Evolutionary conservation across 1,140 invertebrate genomes (phyloP), one percentile per base, ranked within the genome.

Genomic region (Pissodes strobi): DNA sequence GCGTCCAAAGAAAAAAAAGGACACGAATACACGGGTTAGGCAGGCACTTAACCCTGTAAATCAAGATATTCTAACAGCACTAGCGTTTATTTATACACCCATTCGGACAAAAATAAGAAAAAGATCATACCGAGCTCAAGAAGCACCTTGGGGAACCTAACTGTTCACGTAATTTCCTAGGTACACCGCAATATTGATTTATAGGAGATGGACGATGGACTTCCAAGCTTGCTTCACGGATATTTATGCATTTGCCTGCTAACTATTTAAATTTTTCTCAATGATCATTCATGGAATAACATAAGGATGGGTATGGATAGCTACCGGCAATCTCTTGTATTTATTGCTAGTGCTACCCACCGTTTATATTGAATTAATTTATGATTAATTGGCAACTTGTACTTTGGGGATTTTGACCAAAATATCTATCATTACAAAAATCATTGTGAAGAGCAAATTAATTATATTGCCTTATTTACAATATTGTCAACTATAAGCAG

Each of bases 71-170:
- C 61, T 64, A 64, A 56, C 61, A 64, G 61, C 61, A 56, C 51
- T 17, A 45, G 18, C 41, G 61, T 56, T 64, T 64, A 64, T 64
- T 64, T 64, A 64, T 64, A 64, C 51, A 64, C 61, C 61, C 61
- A 56, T 46, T 46, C 43, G 25, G 52, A 15, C 22, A 27, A 45
- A 64, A 64, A 64, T 48, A 64, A 64, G 61, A 64, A 64, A 64
- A 64, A 55, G 49, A 62, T 41, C 38, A 51, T 48, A 55, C 43
- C 41, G 61, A 41, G 61, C 43, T 27, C 61, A 56, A 64, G 61
- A 56, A 64, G 61, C 61, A 64, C 61, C 61, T 64, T 64, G 61
- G 61, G 61, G 61, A 64, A 64, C 61, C 61, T 64, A 64, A 64
- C 61, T 64, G 61, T 64, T 64, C 61, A 38, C 25, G 61, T 56